Conservation (phyloP, 1,140 invertebrate genomes). For the Lerema accius region DNA sequence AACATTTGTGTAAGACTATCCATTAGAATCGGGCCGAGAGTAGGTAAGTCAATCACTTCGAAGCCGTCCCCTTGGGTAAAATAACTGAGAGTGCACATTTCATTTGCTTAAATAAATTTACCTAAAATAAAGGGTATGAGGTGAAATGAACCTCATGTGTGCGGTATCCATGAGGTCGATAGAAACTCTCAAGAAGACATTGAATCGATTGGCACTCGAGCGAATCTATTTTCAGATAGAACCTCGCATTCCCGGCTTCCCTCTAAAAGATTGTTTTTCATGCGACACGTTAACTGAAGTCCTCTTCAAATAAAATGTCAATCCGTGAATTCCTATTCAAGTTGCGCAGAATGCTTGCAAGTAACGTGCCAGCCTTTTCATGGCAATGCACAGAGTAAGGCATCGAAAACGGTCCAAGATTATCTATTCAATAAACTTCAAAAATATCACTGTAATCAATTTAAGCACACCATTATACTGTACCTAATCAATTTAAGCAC, state of each 20-base stretch:
- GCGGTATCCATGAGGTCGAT: not conserved
- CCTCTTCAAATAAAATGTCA: constrained; percentile 22
- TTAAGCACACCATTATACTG: too few relatives aligned
- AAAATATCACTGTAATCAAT: too few relatives aligned
- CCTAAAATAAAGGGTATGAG: too few relatives aligned
- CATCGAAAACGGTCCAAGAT: not conserved
- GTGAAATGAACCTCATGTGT: too few relatives aligned
- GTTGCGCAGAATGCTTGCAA: not conserved
- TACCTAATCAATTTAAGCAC: too few relatives aligned
- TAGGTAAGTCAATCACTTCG: too few relatives aligned
- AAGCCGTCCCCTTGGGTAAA: too few relatives aligned
- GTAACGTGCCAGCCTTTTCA: not conserved
- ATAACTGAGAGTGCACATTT: too few relatives aligned
- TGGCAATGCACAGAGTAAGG: not conserved
- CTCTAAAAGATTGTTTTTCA: constrained; percentile 18
- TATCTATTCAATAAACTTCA: too few relatives aligned
- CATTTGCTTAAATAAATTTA: too few relatives aligned
- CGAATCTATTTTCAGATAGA: constrained; percentile 16
- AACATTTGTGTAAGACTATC: too few relatives aligned
- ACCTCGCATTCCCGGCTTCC: not conserved
- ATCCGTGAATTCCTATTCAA: not conserved
- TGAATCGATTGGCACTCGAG: constrained; percentile 14
- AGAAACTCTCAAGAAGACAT: constrained; percentile 8
- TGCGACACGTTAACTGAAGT: constrained; percentile 14
- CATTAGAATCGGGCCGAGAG: too few relatives aligned